phyloP scores from a whole-genome alignment of 2,888 invertebrate species.

The Timema podura region DNA sequence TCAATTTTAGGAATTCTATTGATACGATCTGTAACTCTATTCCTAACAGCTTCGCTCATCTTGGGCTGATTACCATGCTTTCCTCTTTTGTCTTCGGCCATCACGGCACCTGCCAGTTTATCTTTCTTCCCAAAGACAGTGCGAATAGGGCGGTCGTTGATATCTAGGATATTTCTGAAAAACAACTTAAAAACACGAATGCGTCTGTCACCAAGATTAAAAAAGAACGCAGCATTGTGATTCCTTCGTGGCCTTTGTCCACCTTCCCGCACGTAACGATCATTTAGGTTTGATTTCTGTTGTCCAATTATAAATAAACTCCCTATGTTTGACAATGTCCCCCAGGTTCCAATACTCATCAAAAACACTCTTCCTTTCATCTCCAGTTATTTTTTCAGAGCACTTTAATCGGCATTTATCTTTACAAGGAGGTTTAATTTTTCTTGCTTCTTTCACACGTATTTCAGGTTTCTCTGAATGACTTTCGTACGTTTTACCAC shows the following conservation, averaged over 20 bases:
- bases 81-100: background rate
- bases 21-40: no score
- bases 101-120: conserved; percentile 5
- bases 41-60: background rate
- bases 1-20: no score
- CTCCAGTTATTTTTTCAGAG: background rate
- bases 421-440: background rate
- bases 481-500: background rate
- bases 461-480: background rate
- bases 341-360: background rate
- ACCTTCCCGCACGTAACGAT: background rate
- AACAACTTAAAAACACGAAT: background rate
- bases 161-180: background rate
- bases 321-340: background rate
- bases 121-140: background rate
- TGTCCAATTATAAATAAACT: background rate
- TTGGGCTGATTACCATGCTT: background rate
- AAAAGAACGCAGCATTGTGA: background rate
- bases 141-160: conserved; percentile 1
- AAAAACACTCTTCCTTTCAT: background rate
- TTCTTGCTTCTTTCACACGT: background rate
- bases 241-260: conserved; percentile 7
- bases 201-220: no score
- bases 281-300: conserved; percentile 2
- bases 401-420: background rate